Conservation (phyloP, 35 echinoderm and acorn worm genomes). For the Ophioderma brevispina region DNA sequence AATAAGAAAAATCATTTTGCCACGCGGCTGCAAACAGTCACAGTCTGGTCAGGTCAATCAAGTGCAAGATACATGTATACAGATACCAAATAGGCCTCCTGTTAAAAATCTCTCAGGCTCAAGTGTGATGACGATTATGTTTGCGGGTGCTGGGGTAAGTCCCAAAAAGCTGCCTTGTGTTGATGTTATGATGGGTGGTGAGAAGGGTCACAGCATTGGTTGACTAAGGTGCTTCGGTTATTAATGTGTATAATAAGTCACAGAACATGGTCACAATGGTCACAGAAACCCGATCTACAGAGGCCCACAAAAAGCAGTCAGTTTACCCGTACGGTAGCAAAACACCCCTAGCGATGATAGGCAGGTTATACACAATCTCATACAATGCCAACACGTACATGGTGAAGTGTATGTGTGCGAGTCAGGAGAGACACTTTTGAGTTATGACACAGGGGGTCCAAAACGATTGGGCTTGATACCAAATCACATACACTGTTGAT, state of each 20-base stretch:
- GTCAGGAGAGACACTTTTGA: slow-evolving; percentile 14
- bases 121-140: not conserved
- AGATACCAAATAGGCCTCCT: not conserved
- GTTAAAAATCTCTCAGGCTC: not conserved
- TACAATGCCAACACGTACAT: not conserved
- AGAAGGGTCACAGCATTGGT: slow-evolving; percentile 1
- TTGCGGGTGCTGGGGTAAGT: not conserved
- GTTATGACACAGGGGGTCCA: not conserved
- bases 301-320: not conserved
- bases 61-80: not conserved
- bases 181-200: not conserved
- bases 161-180: not conserved
- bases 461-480: not conserved
- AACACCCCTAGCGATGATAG: not conserved
- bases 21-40: not conserved
- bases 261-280: not conserved
- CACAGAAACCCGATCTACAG: not conserved
- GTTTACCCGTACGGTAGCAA: slow-evolving; percentile 31
- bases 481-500: not conserved
- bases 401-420: not conserved
- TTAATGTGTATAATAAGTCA: slow-evolving; percentile 19
- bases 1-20: slow-evolving; percentile 17
- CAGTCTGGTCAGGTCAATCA: not conserved
- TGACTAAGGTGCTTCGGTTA: slow-evolving; percentile 5
- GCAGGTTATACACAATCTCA: not conserved